phyloP scores from a whole-genome alignment of 92 coral and sea anemone genomes.

The Umimayanthus kanabou region DNA sequence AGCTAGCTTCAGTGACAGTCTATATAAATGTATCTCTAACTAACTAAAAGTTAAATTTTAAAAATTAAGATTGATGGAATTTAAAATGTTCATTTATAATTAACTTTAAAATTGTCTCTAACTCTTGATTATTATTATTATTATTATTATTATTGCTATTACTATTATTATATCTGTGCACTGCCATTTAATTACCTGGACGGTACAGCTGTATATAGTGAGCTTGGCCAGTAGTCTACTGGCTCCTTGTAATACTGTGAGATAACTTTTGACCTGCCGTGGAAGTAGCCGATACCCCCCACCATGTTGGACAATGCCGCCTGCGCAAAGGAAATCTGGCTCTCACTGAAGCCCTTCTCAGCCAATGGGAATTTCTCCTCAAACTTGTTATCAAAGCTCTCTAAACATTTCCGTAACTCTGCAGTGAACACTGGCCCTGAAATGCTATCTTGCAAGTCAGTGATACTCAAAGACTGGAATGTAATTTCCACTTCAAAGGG shows the following conservation, averaged over 20 bases:
- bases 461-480: constrained; percentile 83
- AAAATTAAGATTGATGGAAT: too few relatives aligned
- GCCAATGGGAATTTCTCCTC: constrained; percentile 86
- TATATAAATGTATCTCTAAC: too few relatives aligned
- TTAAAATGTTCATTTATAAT: too few relatives aligned
- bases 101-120: too few relatives aligned
- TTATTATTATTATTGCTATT: too few relatives aligned
- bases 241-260: constrained; percentile 85
- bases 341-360: constrained; percentile 71
- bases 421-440: constrained; percentile 72
- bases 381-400: constrained; percentile 80
- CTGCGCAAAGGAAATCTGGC: constrained; percentile 81
- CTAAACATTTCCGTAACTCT: constrained; percentile 61
- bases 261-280: constrained; percentile 88
- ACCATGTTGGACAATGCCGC: constrained; percentile 90
- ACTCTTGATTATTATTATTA: too few relatives aligned
- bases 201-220: constrained; percentile 94
- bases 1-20: too few relatives aligned
- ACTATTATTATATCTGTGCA: too few relatives aligned
- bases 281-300: constrained; percentile 94
- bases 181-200: constrained; percentile 54
- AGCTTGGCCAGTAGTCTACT: constrained; percentile 92
- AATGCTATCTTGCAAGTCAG: constrained; percentile 58
- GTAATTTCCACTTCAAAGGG: constrained; percentile 89
- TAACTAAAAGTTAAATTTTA: too few relatives aligned